Conservation (phyloP, 2,797 vertebrate species). For the Hozukius guyotensis region DNA sequence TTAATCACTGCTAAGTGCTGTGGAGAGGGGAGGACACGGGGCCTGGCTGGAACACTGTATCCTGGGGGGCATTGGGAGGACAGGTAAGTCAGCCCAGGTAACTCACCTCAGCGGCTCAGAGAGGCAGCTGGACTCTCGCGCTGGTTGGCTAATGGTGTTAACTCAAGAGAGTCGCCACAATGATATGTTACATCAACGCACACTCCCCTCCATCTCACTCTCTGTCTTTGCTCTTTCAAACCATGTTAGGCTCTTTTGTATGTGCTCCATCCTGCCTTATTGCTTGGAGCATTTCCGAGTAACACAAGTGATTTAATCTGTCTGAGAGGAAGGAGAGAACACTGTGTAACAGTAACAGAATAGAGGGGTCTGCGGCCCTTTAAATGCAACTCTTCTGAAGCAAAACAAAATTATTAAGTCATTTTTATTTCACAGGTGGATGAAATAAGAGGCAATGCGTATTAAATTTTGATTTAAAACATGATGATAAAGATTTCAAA, state of each 20-base stretch:
- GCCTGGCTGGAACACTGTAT: constrained; percentile 80
- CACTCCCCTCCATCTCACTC: constrained; percentile 51
- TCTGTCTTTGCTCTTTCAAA: constrained; percentile 60
- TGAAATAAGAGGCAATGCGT: constrained; percentile 21
- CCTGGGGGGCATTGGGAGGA: constrained; percentile 73
- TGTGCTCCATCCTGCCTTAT: constrained; percentile 64
- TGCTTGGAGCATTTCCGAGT: constrained; percentile 76
- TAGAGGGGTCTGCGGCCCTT: constrained; percentile 31
- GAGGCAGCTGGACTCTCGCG: constrained; percentile 67
- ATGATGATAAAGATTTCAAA: neutral
- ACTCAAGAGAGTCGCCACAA: constrained; percentile 66
- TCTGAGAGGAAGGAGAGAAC: constrained; percentile 67
- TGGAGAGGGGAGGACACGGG: constrained; percentile 77
- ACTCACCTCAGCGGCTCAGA: constrained; percentile 55
- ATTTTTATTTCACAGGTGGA: constrained; percentile 33
- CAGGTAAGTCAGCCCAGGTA: constrained; percentile 79
- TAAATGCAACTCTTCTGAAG: constrained; percentile 18
- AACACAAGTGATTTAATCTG: constrained; percentile 78
- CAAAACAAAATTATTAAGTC: constrained; percentile 16
- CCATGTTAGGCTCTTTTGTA: constrained; percentile 75
- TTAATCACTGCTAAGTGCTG: constrained; percentile 89
- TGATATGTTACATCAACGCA: constrained; percentile 64
- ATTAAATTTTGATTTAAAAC: constrained; percentile 9
- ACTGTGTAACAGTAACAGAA: constrained; percentile 48
- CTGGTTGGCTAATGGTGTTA: constrained; percentile 72